A percentile compares a stretch with the other conserved stretches of the same genome.
Conservation (phyloP, 2,888 invertebrate species). For the Camptogramma bilineatum region DNA sequence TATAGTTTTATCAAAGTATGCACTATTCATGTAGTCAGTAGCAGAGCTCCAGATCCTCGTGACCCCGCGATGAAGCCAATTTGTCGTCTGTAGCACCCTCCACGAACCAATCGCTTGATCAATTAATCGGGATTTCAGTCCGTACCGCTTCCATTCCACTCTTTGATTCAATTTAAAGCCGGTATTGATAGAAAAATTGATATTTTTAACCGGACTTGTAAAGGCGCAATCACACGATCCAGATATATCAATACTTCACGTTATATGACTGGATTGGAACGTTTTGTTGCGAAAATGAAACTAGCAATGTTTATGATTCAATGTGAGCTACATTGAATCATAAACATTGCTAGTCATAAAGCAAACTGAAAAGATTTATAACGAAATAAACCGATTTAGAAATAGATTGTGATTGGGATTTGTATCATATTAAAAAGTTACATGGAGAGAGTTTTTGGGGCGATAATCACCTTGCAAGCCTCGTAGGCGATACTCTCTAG, state of each 20-base stretch:
- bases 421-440: no score
- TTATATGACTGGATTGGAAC: not conserved
- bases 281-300: not conserved
- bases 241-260: not conserved
- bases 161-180: slow-evolving; percentile 41
- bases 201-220: slow-evolving; percentile 35
- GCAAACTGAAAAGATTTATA: no score
- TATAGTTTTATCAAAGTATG: not conserved
- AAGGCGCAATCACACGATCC: slow-evolving; percentile 33
- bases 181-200: slow-evolving; percentile 37
- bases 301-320: not conserved
- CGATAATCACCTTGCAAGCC: no score
- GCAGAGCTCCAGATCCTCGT: slow-evolving; percentile 14
- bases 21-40: slow-evolving; percentile 4
- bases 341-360: no score
- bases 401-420: no score
- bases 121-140: slow-evolving; percentile 39
- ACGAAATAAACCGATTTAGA: no score
- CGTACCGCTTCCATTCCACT: slow-evolving; percentile 36
- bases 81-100: slow-evolving; percentile 40
- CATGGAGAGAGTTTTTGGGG: no score
- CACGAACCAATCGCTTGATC: slow-evolving; percentile 36
- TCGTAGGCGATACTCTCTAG: no score
- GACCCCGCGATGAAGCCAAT: slow-evolving; percentile 38
- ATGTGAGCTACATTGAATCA: no score